These are phyloP conservation scores for Zelostemma sp. DNA, from an alignment of 1,140 invertebrate genomes.

Conservation along the genomic window DNA sequence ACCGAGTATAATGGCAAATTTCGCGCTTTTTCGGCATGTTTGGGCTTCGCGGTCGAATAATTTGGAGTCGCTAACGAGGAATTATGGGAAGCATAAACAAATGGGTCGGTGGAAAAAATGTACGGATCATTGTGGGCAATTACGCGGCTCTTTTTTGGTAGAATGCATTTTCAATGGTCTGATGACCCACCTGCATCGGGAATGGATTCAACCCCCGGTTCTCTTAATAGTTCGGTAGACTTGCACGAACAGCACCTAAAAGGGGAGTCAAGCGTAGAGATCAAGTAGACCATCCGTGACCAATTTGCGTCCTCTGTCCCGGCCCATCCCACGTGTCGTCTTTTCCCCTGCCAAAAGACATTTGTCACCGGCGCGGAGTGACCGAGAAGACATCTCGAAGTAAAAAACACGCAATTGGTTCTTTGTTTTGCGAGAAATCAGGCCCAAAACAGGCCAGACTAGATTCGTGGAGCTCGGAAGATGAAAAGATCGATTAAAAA, in stretches of 20 bases:
- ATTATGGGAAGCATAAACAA: too few relatives aligned
- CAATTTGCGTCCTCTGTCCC: slow-evolving; percentile 63
- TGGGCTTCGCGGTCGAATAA: too few relatives aligned
- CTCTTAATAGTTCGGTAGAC: slow-evolving; percentile 52
- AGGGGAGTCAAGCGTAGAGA: slow-evolving; percentile 52
- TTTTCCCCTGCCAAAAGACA: slow-evolving; percentile 53
- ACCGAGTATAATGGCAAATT: slow-evolving; percentile 39
- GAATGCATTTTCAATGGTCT: slow-evolving; percentile 43
- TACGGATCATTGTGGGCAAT: slow-evolving; percentile 3
- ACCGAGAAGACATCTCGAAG: slow-evolving; percentile 28
- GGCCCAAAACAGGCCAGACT: too few relatives aligned
- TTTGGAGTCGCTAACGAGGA: too few relatives aligned
- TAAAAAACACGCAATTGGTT: slow-evolving; percentile 38
- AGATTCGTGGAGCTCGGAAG: too few relatives aligned
- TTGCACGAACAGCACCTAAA: slow-evolving; percentile 45
- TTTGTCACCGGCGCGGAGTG: slow-evolving; percentile 49
- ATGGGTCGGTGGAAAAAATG: too few relatives aligned
- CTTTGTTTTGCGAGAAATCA: too few relatives aligned
- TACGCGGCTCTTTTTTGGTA: slow-evolving; percentile 37
- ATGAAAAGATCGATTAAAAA: too few relatives aligned
- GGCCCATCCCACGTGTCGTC: slow-evolving; percentile 29
- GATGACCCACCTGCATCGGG: slow-evolving; percentile 48
- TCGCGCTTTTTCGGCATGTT: slow-evolving; percentile 3
- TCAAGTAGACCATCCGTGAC: slow-evolving; percentile 68
- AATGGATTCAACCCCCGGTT: slow-evolving; percentile 41